Evolutionary conservation across 1,140 invertebrate genomes (phyloP), one percentile per base, ranked within the genome.

Genomic region (Onthophagus taurus): DNA sequence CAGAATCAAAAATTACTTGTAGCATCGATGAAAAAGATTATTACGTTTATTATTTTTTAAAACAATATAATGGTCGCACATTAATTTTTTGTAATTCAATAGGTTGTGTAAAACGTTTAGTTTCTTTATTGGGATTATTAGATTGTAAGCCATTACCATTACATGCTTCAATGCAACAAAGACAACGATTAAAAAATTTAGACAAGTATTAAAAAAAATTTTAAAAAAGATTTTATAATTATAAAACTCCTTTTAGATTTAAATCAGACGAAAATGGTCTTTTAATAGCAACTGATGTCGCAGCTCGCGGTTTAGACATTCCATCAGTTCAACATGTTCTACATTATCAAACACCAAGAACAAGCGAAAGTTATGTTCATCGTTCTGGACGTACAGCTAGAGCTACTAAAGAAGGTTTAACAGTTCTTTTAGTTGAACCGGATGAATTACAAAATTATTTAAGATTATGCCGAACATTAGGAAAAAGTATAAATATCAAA

Each of bases 81-180:
- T 75, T 99, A 20, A 80, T 99, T n/a, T 99, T 98, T 70, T 92
- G 89, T 55, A 98, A 98, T 68, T 95, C 90, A 39, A 96, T 97
- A 45, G 88, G 90, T 42, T 92, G 90, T 67, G 87, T 97, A 0
- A 81, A 77, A 63, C 68, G 89, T 45, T 70, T 99, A 30, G 74
- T 83, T 0, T 86, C 84, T 42, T 64, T 99, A 13, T 81, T 99
- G 24, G 75, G 70, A 0, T 64, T 90, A 45, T 72, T 99, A 2
- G 69, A 85, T 39, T 83, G 82, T 58, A 70, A 77, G 36, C 84
- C 92, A 2, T 66, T 94, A 34, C 80, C 90, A 0, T 60, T 99
- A 0, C 94, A 99, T 69, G 90, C 95, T 0, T 86, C 81, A 52
- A 96, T 99, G 94, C 82, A 86, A 30, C 96, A 99, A 59, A 78